Base-by-base conservation (phyloP, 2,888 invertebrate genomes). In the Bellardia bayeri region DNA sequence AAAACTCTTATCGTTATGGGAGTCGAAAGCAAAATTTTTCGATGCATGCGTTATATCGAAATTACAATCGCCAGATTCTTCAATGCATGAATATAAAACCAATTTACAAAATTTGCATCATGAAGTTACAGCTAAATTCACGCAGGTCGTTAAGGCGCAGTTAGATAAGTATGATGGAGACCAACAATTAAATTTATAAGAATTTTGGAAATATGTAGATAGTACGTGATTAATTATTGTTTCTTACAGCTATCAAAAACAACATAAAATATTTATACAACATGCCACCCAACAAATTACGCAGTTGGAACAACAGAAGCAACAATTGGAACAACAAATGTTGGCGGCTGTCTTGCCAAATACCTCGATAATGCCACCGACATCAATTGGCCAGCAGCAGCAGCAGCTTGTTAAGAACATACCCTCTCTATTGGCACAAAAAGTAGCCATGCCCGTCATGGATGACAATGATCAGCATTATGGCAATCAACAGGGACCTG, bases 1-100 rank as follows among this genome's bases (percentile, higher is more conserved):
- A 92, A 99, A 99, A 95, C 94, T 99, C 90, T 95, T 99, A 88
- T 97, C 97, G 88, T 95, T 99, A 64, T 99, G 99, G 99, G 99
- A 99, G 94, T 98, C 98, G 89, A 99, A 99, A 95, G 96, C 97
- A 88, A 97, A 98, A 94, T 98, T 98, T 94, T 97, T 98, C 93
- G 96, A 97, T 92, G 95, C 96, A 14, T 95, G 96, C 11, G 97
- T 97, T 89, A 96, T 98, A 91, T 97, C 97, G 88, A 97, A 97
- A 94, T 95, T 99, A 94, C 97, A 97, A 92, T 97, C 97, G 90
- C 98, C 98, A 1, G 96, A 96, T 88, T 95, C 96, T 81, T 97
- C 98, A n/a, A 97, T 98, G 95, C 96, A 97, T 91, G 97, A 97
- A 91, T 98, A 98, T 93, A 97, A 98, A 94, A 96, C 97, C 88